phyloP scores from a whole-genome alignment of 2,113 vertebrate genomes.

The Hydropotes inermis region DNA sequence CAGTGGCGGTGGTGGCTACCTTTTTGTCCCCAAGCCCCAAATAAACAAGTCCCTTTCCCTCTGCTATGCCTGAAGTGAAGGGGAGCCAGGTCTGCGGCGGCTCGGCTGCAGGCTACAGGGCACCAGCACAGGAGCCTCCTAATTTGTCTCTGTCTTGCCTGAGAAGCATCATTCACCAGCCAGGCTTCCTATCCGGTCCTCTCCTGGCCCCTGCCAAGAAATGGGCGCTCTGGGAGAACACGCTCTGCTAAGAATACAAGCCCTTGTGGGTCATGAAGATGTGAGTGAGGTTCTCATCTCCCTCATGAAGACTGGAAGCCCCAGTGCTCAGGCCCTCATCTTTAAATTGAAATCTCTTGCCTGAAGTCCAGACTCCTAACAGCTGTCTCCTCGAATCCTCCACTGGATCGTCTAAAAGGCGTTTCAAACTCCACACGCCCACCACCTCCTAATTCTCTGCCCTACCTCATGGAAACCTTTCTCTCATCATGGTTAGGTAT shows the following conservation, averaged over 20 bases:
- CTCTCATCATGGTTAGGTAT: not conserved
- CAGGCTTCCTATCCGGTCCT: not conserved
- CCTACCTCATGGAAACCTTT: not conserved
- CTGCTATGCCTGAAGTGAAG: not conserved
- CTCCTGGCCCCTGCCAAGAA: not conserved
- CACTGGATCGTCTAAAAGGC: not conserved
- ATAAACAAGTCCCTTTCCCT: not conserved
- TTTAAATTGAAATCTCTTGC: not conserved
- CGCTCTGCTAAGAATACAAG: not conserved
- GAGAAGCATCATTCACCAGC: not conserved
- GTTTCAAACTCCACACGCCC: not conserved
- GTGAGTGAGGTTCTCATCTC: not conserved
- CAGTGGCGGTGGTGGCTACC: not conserved
- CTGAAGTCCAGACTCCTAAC: not conserved
- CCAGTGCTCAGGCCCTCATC: not conserved
- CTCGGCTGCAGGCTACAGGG: not conserved
- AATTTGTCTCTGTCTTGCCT: not conserved
- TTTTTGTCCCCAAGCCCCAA: not conserved
- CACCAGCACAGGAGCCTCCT: not conserved
- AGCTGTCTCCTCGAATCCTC: not conserved
- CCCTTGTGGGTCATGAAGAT: not conserved
- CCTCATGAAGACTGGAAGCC: not conserved
- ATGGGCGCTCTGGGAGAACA: not conserved
- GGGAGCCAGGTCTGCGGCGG: no score
- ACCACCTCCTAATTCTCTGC: not conserved